Conservation (phyloP, 2,113 vertebrate species). For the Cyprinodon tularosa region DNA sequence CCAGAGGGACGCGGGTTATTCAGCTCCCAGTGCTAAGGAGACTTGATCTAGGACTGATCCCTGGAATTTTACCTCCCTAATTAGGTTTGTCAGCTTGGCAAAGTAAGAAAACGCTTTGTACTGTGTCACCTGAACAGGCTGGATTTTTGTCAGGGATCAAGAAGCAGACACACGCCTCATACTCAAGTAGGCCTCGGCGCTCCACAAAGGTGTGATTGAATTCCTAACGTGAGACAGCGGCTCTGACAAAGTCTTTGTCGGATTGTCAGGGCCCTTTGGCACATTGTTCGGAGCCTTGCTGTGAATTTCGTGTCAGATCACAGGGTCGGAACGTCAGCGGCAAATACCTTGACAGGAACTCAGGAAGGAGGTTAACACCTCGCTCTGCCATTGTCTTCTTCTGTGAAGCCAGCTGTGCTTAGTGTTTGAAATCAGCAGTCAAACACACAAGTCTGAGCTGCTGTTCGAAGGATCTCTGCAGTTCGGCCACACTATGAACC, state of each 20-base stretch:
- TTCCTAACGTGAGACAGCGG: conserved; percentile 28
- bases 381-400: not conserved
- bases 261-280: conserved; percentile 63
- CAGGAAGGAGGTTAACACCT: conserved; percentile 55
- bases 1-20: conserved; percentile 52
- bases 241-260: conserved; percentile 69
- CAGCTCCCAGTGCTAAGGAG: conserved; percentile 58
- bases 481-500: conserved; percentile 46
- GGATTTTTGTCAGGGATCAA: conserved; percentile 73
- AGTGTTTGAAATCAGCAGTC: conserved; percentile 7
- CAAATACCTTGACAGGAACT: conserved; percentile 52
- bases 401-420: conserved; percentile 22
- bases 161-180: conserved; percentile 42
- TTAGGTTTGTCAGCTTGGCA: conserved; percentile 71
- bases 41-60: conserved; percentile 71
- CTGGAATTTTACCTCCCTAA: conserved; percentile 59
- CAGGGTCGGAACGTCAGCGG: conserved; percentile 29
- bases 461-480: conserved; percentile 6
- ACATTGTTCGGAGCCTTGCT: conserved; percentile 53
- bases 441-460: conserved; percentile 4
- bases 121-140: conserved; percentile 64
- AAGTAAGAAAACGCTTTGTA: conserved; percentile 72
- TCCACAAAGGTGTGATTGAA: conserved; percentile 62
- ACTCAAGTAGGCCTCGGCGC: conserved; percentile 44
- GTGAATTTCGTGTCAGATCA: conserved; percentile 47